Evolutionary conservation across 2,797 vertebrate genomes (phyloP).

Genomic region (Botia almorhae): DNA sequence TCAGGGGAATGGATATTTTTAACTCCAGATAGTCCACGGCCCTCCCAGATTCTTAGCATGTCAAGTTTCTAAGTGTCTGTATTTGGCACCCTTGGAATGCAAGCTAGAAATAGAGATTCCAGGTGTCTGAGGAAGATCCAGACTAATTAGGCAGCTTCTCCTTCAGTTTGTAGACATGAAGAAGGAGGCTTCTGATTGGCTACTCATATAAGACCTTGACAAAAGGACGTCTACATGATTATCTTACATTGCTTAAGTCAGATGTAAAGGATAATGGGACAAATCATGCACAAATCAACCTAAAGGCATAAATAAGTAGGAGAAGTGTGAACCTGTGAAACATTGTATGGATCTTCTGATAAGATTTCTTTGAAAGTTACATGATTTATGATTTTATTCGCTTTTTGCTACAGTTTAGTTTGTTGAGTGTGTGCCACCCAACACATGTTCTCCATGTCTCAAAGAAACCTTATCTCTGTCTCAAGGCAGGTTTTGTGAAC

Average conservation of each 20-base stretch:
- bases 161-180: constrained; percentile 13
- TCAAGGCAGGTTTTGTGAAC: constrained; percentile 67
- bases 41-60: constrained; percentile 43
- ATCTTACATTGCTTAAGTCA: neutral
- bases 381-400: neutral
- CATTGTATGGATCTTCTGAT: neutral
- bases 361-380: too few species aligned
- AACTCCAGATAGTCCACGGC: constrained; percentile 49
- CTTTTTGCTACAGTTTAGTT: neutral
- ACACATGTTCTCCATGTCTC: constrained; percentile 11
- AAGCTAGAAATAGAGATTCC: constrained; percentile 54
- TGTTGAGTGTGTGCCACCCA: neutral
- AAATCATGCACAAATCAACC: neutral
- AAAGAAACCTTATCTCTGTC: neutral
- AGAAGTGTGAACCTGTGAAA: neutral
- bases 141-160: constrained; percentile 25
- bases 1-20: constrained; percentile 57
- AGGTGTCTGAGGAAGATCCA: constrained; percentile 42
- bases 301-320: neutral
- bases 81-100: constrained; percentile 59
- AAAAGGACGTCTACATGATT: neutral
- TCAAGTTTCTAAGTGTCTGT: constrained; percentile 53
- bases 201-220: neutral
- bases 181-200: neutral
- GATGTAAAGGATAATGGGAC: neutral